These are phyloP conservation scores for Sepiola atlantica DNA, from an alignment of 2,888 invertebrate genomes.

Conservation along the genomic window DNA sequence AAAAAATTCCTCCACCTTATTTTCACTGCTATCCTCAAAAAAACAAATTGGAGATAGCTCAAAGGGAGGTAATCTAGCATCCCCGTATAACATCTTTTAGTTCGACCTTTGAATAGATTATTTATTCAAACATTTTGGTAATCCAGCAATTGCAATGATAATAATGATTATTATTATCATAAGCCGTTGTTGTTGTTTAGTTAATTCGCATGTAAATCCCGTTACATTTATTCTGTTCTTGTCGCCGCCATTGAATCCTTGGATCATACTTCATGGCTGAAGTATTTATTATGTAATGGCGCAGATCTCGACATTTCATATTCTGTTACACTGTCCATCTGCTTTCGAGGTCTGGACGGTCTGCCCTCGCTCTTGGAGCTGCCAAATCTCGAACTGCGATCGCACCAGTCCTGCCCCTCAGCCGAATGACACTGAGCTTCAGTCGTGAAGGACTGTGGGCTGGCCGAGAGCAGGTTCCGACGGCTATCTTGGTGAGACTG, in stretches of 20 bases:
- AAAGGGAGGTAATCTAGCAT: neutral
- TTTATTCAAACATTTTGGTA: neutral
- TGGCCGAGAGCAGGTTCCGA: neutral
- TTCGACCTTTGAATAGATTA: neutral
- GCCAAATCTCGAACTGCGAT: neutral
- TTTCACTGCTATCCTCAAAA: neutral
- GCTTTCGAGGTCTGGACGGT: neutral
- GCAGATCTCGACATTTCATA: slow-evolving; percentile 33
- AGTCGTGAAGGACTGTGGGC: slow-evolving; percentile 38
- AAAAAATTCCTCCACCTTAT: neutral
- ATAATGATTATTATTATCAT: neutral
- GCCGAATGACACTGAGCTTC: slow-evolving; percentile 12
- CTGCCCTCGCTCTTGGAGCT: slow-evolving; percentile 8
- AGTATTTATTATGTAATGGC: slow-evolving; percentile 40
- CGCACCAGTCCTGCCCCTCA: slow-evolving; percentile 7
- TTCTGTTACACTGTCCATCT: slow-evolving; percentile 39
- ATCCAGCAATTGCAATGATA: neutral
- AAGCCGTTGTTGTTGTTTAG: neutral
- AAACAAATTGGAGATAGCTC: neutral
- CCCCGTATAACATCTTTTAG: neutral
- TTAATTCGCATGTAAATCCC: neutral
- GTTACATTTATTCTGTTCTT: neutral
- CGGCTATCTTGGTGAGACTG: neutral
- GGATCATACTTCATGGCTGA: slow-evolving; percentile 44
- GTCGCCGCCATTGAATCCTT: neutral